Evolutionary conservation across 2,797 vertebrate species (phyloP).

Genomic region (Dipus sagitta): DNA sequence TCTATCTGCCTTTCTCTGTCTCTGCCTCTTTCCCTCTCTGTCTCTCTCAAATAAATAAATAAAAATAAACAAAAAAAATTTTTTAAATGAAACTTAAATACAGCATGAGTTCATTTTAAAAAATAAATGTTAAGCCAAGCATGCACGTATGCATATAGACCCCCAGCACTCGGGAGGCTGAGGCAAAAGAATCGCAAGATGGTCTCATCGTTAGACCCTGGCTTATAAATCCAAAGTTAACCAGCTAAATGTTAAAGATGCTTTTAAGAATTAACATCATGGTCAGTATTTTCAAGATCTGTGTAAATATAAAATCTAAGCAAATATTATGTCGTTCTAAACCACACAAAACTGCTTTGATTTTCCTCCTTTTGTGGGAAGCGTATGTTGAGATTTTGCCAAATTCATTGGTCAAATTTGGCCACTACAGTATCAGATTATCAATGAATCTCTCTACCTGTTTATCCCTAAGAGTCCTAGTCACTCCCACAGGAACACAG

Average conservation of each 20-base stretch:
- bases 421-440: not conserved
- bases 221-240: not conserved
- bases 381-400: not conserved
- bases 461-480: not conserved
- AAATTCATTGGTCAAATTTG: not conserved
- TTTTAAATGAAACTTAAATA: not conserved
- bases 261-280: not conserved
- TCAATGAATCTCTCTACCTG: not conserved
- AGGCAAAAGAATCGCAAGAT: no score
- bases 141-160: not conserved
- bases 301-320: conserved; percentile 25
- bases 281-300: not conserved
- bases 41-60: no score
- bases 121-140: not conserved
- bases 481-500: not conserved
- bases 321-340: conserved; percentile 42
- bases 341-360: not conserved
- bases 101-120: not conserved
- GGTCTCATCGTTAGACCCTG: not conserved
- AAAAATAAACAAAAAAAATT: no score
- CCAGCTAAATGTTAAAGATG: not conserved
- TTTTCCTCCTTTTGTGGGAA: not conserved
- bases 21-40: no score
- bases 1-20: no score
- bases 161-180: not conserved